Base-by-base conservation (phyloP, 2,888 invertebrate genomes). In the Perdita meconis region DNA sequence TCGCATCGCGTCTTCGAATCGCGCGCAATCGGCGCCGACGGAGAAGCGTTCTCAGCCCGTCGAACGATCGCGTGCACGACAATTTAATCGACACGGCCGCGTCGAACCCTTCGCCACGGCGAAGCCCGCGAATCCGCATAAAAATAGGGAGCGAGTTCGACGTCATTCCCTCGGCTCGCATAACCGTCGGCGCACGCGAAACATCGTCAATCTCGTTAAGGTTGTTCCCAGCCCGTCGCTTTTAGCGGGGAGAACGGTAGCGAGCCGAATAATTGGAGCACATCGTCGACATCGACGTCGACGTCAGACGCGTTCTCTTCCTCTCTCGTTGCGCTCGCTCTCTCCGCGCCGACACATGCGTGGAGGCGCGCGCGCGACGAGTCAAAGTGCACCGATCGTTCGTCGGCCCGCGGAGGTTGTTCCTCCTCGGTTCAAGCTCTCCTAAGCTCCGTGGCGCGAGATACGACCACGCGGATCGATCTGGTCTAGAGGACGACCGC, bases 121-220 rank as follows among this genome's bases (percentile, higher is more conserved):
- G 44, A 34, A 61, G 44, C 64, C 30, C 67, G 77, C 77, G 77
- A 79, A 65, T 64, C 69, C 60, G 60, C 80, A 65, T 69, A 70
- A 77, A 75, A 64, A 40, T 34, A 60, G 59, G 57, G 67, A 53
- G 50, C 51, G 63, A 38, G 30, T 51, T 80, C 61, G 78, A 73
- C 68, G 69, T 60, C 59, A 65, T 78, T 71, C 57, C 70, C 19
- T 30, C 61, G 61, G 71, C 66, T 74, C 65, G 79, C 60, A 67
- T 57, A 66, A 76, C 56, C 60, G 63, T 56, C 61, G 50, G 42
- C 26, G 55, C 60, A 61, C 50, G 60, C 57, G 66, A 47, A 67
- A 34, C 66, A 70, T 75, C 75, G 79, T 79, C 76, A 73, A 74
- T 72, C 80, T 88, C 85, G 84, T 88, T 88, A 85, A 87, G 79